phyloP scores from a whole-genome alignment of 1,140 invertebrate species.

The Drosophila navojoa region DNA sequence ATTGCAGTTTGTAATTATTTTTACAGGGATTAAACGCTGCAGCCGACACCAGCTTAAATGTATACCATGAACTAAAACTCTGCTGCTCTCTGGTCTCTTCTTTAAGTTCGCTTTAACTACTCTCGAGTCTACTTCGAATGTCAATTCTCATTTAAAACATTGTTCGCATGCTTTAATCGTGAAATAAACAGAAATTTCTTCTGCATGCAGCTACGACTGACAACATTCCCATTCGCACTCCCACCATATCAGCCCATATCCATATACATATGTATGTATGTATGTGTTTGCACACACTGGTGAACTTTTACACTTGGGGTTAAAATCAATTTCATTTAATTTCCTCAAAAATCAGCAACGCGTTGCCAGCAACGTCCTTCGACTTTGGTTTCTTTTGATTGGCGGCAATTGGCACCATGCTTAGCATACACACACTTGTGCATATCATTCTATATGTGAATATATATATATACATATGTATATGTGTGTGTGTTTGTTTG shows the following conservation, averaged over 20 bases:
- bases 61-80: slow-evolving; percentile 2
- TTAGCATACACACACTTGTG: slow-evolving; percentile 38
- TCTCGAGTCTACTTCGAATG: slow-evolving; percentile 16
- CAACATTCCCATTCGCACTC: not conserved
- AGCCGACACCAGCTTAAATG: slow-evolving; percentile 41
- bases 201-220: slow-evolving; percentile 24
- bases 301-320: slow-evolving; percentile 48
- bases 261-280: not conserved
- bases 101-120: not conserved
- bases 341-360: slow-evolving; percentile 62
- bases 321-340: slow-evolving; percentile 80
- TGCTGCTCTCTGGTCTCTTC: not conserved
- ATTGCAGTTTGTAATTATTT: slow-evolving; percentile 82
- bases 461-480: too few species aligned
- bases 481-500: not conserved
- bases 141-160: slow-evolving; percentile 44
- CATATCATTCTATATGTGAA: not conserved
- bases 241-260: not conserved
- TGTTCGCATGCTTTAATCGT: slow-evolving; percentile 39
- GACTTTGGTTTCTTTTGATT: slow-evolving; percentile 79
- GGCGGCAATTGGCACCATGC: slow-evolving; percentile 60
- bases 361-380: slow-evolving; percentile 58
- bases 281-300: slow-evolving; percentile 1
- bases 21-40: slow-evolving; percentile 53
- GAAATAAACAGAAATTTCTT: slow-evolving; percentile 38